phyloP scores from a whole-genome alignment of 1,140 invertebrate species.

The Drosophila kikkawai region DNA sequence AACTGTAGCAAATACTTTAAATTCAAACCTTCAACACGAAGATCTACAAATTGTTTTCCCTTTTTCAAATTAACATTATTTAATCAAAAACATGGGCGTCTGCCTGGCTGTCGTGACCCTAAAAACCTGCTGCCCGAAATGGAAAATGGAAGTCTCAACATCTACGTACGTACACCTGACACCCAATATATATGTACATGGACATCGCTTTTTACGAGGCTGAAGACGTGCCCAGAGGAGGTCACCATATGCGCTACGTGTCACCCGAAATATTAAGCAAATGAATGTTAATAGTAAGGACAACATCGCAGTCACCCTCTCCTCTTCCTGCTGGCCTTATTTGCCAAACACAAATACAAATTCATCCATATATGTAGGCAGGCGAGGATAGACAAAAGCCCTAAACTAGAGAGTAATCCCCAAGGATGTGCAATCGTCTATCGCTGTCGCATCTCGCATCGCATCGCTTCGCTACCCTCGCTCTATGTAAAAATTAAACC shows the following conservation, averaged over 20 bases:
- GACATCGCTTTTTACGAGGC: constrained; percentile 53
- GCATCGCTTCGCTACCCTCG: constrained; percentile 26
- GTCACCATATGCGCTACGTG: constrained; percentile 63
- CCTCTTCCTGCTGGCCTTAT: constrained; percentile 30
- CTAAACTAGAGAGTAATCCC: constrained; percentile 58
- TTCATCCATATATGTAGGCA: constrained; percentile 33
- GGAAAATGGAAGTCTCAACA: constrained; percentile 24
- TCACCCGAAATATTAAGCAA: constrained; percentile 56
- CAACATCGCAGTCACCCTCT: constrained; percentile 3
- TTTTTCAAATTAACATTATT: constrained; percentile 76
- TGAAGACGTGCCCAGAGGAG: constrained; percentile 11
- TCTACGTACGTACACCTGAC: constrained; percentile 61
- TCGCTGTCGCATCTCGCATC: constrained; percentile 21
- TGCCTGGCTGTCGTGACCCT: constrained; percentile 23
- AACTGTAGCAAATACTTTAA: constrained; percentile 6
- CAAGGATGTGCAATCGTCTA: constrained; percentile 66
- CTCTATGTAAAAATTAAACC: constrained; percentile 74
- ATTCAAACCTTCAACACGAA: constrained; percentile 2
- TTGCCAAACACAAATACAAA: constrained; percentile 51
- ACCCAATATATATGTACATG: constrained; percentile 43
- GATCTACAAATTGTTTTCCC: constrained; percentile 49
- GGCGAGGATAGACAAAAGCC: constrained; percentile 47
- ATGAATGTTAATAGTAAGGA: constrained; percentile 60
- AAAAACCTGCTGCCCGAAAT: constrained; percentile 37
- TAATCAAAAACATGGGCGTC: constrained; percentile 60